Conservation (phyloP, 2,888 invertebrate species). For the Drosophila prostipennis region DNA sequence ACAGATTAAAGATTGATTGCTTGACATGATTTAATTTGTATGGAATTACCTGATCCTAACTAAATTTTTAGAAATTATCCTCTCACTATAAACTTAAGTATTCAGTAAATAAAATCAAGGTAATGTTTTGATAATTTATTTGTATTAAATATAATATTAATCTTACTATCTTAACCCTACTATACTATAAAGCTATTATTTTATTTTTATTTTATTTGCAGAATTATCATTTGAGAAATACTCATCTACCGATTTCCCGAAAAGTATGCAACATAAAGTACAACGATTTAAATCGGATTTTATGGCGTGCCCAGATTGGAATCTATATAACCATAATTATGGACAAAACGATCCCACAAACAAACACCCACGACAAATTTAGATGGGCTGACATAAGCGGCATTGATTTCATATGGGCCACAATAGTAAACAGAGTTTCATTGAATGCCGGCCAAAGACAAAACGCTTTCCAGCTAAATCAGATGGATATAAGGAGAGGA, state of each 20-base stretch:
- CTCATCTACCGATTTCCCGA: neutral
- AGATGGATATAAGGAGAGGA: conserved; percentile 1
- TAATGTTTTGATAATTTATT: too few relatives aligned
- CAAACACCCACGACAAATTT: conserved; percentile 23
- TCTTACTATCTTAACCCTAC: too few relatives aligned
- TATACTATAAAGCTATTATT: too few relatives aligned
- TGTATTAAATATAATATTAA: too few relatives aligned
- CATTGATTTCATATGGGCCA: conserved; percentile 42
- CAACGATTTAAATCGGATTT: conserved; percentile 86
- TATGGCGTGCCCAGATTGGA: neutral
- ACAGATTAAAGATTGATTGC: neutral
- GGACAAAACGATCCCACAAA: conserved; percentile 12
- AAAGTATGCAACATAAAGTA: conserved; percentile 1
- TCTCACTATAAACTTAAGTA: too few relatives aligned
- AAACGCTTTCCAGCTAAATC: conserved; percentile 50
- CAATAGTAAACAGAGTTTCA: conserved; percentile 55
- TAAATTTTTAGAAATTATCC: too few relatives aligned
- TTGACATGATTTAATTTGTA: neutral
- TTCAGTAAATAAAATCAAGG: too few relatives aligned
- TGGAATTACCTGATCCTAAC: neutral
- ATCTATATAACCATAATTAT: conserved; percentile 10
- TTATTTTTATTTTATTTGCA: too few relatives aligned
- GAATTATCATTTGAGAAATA: neutral
- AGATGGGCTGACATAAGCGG: conserved; percentile 3
- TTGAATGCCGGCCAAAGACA: conserved; percentile 37